phyloP scores from a whole-genome alignment of 92 coral and sea anemone species.

The Metridium senile region DNA sequence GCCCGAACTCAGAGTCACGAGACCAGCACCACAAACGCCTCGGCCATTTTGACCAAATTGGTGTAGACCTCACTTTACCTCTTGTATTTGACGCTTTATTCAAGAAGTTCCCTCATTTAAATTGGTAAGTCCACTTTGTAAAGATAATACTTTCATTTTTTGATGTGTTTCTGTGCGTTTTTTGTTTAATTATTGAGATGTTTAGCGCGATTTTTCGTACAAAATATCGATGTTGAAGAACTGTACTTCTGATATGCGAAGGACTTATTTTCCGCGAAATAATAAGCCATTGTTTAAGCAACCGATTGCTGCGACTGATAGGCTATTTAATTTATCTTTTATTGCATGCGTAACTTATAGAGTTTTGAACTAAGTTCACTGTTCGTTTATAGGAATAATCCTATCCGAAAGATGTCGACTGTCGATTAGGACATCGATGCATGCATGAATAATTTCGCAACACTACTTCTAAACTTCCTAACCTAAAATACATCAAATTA shows the following conservation, averaged over 20 bases:
- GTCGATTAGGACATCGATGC: background rate
- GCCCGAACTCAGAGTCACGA: constrained; percentile 61
- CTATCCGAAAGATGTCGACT: background rate
- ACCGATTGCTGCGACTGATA: background rate
- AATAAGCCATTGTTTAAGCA: background rate
- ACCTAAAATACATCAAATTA: background rate
- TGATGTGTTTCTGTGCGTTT: background rate
- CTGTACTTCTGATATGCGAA: background rate
- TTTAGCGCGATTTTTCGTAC: background rate
- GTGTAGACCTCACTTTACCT: constrained; percentile 27
- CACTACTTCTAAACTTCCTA: constrained; percentile 1
- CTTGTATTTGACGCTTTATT: constrained; percentile 37
- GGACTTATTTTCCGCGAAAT: constrained; percentile 5
- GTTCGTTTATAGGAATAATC: background rate
- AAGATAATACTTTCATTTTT: background rate
- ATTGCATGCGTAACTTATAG: background rate
- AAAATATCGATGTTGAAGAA: background rate
- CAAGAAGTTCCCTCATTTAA: constrained; percentile 28
- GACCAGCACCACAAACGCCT: constrained; percentile 66
- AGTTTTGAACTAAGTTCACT: constrained; percentile 3
- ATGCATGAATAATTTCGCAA: constrained; percentile 22
- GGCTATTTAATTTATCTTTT: background rate
- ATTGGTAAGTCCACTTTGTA: constrained; percentile 29
- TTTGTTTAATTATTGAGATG: background rate
- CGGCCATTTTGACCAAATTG: constrained; percentile 79